phyloP scores from a whole-genome alignment of 2,797 vertebrate genomes.

The Strix occidentalis region DNA sequence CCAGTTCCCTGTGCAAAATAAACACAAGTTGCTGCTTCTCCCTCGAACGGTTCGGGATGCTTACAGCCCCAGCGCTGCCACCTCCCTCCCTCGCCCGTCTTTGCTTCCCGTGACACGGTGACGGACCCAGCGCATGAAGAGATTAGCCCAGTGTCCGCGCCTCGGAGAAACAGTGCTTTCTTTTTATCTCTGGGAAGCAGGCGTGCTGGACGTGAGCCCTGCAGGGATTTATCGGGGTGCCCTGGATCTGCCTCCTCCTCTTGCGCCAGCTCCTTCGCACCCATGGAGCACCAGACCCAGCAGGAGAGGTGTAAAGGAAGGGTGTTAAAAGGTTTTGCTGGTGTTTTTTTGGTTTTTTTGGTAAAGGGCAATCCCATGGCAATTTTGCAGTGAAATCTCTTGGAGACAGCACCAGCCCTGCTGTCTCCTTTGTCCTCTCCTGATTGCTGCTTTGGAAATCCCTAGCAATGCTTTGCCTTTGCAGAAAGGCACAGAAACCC shows the following conservation, averaged over 20 bases:
- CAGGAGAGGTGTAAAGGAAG: neutral
- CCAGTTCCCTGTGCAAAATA: neutral
- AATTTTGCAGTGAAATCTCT: neutral
- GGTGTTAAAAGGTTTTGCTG: neutral
- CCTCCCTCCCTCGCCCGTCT: neutral
- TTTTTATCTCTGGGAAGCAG: constrained; percentile 80
- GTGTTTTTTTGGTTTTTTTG: neutral
- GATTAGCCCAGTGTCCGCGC: constrained; percentile 68
- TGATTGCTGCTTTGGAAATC: neutral
- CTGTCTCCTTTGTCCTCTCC: neutral
- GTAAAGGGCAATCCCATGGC: neutral
- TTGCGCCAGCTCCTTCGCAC: neutral
- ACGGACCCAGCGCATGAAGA: constrained; percentile 18
- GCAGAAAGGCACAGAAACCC: neutral
- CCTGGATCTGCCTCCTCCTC: constrained; percentile 52
- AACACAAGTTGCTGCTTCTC: neutral
- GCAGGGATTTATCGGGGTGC: constrained; percentile 65
- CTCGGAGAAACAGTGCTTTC: constrained; percentile 49
- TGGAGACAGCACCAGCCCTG: accelerated
- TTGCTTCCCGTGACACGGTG: neutral
- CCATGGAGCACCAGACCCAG: neutral
- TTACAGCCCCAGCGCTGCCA: neutral
- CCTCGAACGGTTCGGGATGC: constrained; percentile 2
- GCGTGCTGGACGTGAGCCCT: constrained; percentile 69
- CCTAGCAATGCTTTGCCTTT: neutral